Percentiles rank a stretch among this genome's conserved stretches.
Conservation (phyloP, 2,797 vertebrate genomes). For the Chrosomus eos region DNA sequence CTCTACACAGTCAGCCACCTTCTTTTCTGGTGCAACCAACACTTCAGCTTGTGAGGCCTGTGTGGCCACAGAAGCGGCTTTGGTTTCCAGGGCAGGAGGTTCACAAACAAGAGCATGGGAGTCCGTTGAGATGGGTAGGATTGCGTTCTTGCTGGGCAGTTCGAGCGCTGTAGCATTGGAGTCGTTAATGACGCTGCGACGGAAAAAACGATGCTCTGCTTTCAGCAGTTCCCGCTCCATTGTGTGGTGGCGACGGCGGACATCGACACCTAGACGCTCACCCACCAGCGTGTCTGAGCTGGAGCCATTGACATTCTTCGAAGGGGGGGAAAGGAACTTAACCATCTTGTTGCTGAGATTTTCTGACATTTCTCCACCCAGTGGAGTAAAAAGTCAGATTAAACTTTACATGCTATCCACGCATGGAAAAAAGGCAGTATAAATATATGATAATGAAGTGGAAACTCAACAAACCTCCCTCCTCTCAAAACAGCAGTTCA, state of each 20-base stretch:
- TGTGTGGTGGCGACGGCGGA: conserved; percentile 92
- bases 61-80: conserved; percentile 62
- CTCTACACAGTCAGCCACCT: conserved; percentile 60
- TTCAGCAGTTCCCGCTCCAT: conserved; percentile 95
- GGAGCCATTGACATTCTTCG: conserved; percentile 83
- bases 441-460: conserved; percentile 44
- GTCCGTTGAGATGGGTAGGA: conserved; percentile 70
- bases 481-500: conserved; percentile 53
- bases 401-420: conserved; percentile 69
- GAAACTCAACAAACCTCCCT: not conserved
- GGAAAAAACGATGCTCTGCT: conserved; percentile 92
- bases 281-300: conserved; percentile 91
- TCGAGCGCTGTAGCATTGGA: conserved; percentile 95
- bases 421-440: conserved; percentile 53
- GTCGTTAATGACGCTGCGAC: conserved; percentile 96
- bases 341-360: conserved; percentile 81
- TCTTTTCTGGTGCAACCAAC: conserved; percentile 55
- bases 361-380: conserved; percentile 82
- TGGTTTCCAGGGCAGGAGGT: conserved; percentile 58
- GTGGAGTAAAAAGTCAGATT: conserved; percentile 52
- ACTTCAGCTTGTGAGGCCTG: conserved; percentile 58
- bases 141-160: conserved; percentile 85
- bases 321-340: conserved; percentile 84
- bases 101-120: conserved; percentile 53
- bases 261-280: conserved; percentile 82